Base-by-base conservation (phyloP, 1,140 invertebrate genomes). In the Neotoxoptera formosana region DNA sequence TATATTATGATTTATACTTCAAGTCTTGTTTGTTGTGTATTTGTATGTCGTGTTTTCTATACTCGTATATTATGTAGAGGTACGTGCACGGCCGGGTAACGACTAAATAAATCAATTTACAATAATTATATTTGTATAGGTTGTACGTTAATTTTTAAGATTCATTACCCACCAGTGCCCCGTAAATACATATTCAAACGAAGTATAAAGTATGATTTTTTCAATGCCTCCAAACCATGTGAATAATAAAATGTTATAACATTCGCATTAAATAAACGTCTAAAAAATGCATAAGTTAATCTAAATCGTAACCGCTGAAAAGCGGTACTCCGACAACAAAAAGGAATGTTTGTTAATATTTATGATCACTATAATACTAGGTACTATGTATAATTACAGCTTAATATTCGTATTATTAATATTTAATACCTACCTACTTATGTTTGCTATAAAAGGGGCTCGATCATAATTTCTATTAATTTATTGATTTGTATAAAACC, bases 101-200 rank as follows among this genome's bases (percentile, higher is more conserved):
- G 76, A 83, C 76, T 83, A 83, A 36, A 76, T 76, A 76, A 83
- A 83, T 83, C 34, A 83, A 83, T 83, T 83, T 23, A 83, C 34
- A 23, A 23, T 21, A 34, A 83, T 36, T 83, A 36, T 83, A 36
- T 83, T 83, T 23, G 0, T 9, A 83, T 36, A 83, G 1, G 30
- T 17, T n/a, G 7, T 36, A 9, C 76, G 76, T 36, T 83, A 83
- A 83, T 21, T 36, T 83, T 83, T 21, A 83, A 23, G 20, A 23
- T 83, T 23, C 6, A 30, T 76, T 76, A 41, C 17, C 14, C n/a
- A 53, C 41, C 21, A n/a, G 14, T 20, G 0, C 36, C 23, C 76
- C 17, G 76, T 83, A 2, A 36, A 23, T 36, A 83, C 76, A 7
- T 23, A 83, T 23, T 83, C 17, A 83, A 83, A 36, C 34, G 20